Conservation (phyloP, 1,140 invertebrate species). For the Cheumatopsyche charites region DNA sequence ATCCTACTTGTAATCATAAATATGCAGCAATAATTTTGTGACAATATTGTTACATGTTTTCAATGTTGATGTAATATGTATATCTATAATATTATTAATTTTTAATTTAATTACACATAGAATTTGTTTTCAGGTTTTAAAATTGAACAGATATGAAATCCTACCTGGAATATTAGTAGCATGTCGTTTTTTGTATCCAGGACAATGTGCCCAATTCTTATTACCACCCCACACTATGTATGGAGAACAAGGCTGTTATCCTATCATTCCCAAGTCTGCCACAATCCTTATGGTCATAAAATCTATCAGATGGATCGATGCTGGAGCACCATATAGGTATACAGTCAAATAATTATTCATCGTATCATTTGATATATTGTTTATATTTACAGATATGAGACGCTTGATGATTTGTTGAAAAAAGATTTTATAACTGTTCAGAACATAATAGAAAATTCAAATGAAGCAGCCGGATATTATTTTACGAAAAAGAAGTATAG, state of each 20-base stretch:
- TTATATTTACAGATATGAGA: background rate
- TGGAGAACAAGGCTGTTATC: background rate
- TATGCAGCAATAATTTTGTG: too few relatives aligned
- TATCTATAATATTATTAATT: background rate
- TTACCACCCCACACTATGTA: slow-evolving; percentile 23
- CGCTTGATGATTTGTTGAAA: background rate
- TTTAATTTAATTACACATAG: background rate
- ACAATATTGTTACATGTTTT: too few relatives aligned
- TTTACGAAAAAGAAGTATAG: background rate
- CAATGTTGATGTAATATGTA: too few relatives aligned
- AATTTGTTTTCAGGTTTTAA: background rate
- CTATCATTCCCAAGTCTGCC: background rate
- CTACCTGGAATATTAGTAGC: slow-evolving; percentile 26
- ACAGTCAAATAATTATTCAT: too few relatives aligned
- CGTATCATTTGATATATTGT: background rate
- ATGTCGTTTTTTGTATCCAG: background rate
- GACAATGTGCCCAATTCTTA: slow-evolving; percentile 10
- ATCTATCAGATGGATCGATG: slow-evolving; percentile 18
- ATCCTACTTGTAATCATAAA: too few relatives aligned
- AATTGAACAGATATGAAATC: background rate
- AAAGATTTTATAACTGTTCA: background rate
- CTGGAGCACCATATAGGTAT: slow-evolving; percentile 4
- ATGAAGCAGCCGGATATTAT: background rate
- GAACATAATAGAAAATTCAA: background rate
- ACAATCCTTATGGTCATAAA: slow-evolving; percentile 9